Conservation (phyloP, 1,140 invertebrate species). For the Contarinia nasturtii region DNA sequence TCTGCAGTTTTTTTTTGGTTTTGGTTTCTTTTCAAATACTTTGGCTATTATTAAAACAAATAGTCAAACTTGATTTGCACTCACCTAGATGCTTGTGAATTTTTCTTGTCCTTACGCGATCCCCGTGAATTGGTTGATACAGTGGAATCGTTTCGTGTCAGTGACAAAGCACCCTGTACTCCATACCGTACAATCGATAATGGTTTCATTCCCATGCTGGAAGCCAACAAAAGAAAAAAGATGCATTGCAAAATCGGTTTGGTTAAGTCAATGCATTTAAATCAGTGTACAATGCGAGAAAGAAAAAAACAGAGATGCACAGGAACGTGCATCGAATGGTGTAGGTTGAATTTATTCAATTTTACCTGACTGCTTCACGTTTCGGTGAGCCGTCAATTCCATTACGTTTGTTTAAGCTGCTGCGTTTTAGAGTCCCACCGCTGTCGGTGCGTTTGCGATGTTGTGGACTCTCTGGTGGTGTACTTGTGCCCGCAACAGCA, state of each 20-base stretch:
- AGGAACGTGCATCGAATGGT: background rate
- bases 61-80: background rate
- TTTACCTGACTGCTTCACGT: conserved; percentile 20
- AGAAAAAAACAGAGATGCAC: background rate
- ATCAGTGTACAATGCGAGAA: background rate
- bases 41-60: too few relatives aligned
- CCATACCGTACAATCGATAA: conserved; percentile 23
- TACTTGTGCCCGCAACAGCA: conserved; percentile 19
- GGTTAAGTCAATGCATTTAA: background rate
- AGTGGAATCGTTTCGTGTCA: conserved; percentile 24
- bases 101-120: conserved; percentile 23
- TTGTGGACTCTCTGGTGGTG: conserved; percentile 27
- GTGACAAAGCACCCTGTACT: conserved; percentile 23
- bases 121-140: conserved; percentile 24
- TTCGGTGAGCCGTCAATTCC: conserved; percentile 17
- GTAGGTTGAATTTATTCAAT: conserved; percentile 1
- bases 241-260: background rate
- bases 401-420: conserved; percentile 17
- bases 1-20: too few relatives aligned
- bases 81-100: conserved; percentile 24
- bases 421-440: conserved; percentile 17
- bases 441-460: conserved; percentile 10
- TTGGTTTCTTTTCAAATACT: too few relatives aligned
- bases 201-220: conserved; percentile 22
- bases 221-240: background rate